A percentile compares a stretch with the other conserved stretches of the same genome.
Conservation (phyloP, 2,113 vertebrate species). For the Pteropus alecto region DNA sequence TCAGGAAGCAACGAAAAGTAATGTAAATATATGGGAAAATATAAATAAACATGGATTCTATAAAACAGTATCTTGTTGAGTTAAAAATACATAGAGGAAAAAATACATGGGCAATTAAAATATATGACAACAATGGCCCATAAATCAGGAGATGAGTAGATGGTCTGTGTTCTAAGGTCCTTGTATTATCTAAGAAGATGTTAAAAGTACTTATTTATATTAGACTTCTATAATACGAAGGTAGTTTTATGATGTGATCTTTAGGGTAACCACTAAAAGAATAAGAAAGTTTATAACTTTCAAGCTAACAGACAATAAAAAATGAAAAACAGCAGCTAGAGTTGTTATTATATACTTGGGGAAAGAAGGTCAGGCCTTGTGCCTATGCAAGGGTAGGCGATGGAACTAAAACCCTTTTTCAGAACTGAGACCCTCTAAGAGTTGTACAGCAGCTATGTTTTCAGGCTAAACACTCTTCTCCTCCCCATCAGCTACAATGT, state of each 20-base stretch:
- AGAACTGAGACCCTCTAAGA: neutral
- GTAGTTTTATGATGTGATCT: neutral
- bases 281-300: neutral
- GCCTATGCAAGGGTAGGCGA: neutral
- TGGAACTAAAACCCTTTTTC: neutral
- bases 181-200: neutral
- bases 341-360: neutral
- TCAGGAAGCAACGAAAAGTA: neutral
- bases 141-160: neutral
- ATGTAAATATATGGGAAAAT: neutral
- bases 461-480: fast-evolving
- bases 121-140: neutral
- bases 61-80: neutral
- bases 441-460: neutral
- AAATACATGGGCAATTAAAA: neutral
- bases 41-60: neutral
- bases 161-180: neutral
- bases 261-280: neutral
- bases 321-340: neutral
- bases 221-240: neutral
- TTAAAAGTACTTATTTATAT: neutral
- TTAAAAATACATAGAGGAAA: neutral
- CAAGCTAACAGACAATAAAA: neutral
- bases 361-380: neutral
- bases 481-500: neutral